These are phyloP conservation scores for Heliothis virescens DNA, from an alignment of 1,140 invertebrate species.

Conservation along the genomic window DNA sequence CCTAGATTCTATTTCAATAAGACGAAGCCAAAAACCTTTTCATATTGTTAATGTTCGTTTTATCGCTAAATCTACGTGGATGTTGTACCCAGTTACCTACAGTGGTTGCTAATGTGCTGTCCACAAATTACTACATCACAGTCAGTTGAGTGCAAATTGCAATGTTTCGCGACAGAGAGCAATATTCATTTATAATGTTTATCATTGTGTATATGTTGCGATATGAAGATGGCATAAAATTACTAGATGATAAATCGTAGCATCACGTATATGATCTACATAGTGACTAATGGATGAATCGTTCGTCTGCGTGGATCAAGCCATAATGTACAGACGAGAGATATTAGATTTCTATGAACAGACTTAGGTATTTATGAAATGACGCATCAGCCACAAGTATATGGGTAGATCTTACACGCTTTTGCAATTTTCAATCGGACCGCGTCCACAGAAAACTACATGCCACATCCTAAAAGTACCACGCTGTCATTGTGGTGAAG, in stretches of 20 bases:
- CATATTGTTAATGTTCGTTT: not conserved
- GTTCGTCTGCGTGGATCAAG: not conserved
- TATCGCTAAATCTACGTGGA: conserved; percentile 26
- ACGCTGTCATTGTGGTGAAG: no score
- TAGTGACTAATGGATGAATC: not conserved
- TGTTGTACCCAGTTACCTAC: not conserved
- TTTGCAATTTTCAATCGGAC: no score
- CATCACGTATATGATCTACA: conserved; percentile 7
- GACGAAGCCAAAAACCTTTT: no score
- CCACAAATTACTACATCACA: conserved; percentile 62
- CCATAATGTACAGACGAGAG: no score
- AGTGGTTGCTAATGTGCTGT: conserved; percentile 41
- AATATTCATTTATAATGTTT: conserved; percentile 62
- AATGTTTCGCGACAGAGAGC: conserved; percentile 68
- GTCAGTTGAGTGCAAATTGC: conserved; percentile 56
- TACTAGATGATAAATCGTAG: not conserved
- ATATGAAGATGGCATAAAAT: conserved; percentile 22
- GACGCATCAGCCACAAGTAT: no score
- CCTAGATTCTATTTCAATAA: no score
- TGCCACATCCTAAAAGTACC: no score
- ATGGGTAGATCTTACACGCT: no score
- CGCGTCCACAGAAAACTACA: no score
- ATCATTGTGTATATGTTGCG: conserved; percentile 31
- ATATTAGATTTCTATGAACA: no score
- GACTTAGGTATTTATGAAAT: no score